phyloP scores from a whole-genome alignment of 2,888 invertebrate genomes.

The Tholera decimalis region DNA sequence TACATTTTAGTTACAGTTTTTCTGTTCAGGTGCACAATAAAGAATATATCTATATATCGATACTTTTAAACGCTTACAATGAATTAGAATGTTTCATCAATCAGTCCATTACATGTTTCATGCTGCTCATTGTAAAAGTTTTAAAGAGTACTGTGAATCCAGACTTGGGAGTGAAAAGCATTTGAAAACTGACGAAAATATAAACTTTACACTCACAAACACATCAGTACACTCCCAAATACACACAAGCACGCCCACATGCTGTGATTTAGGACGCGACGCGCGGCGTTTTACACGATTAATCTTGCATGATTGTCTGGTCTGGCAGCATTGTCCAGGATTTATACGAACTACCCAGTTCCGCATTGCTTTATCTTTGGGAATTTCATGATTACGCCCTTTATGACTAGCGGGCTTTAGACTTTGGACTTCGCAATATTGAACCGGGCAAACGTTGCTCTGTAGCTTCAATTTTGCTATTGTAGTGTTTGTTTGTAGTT shows the following conservation, averaged over 20 bases:
- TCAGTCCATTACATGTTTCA: no score
- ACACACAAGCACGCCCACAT: conserved; percentile 11
- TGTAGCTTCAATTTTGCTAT: not conserved
- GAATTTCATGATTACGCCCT: conserved; percentile 53
- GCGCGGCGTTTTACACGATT: conserved; percentile 67
- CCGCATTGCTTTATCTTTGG: conserved; percentile 51
- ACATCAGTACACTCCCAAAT: conserved; percentile 3
- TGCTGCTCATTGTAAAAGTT: not conserved
- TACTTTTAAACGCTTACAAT: no score
- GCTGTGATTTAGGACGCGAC: conserved; percentile 66
- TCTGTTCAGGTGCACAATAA: no score
- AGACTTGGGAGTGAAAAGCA: not conserved
- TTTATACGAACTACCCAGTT: conserved; percentile 58
- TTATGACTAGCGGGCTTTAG: conserved; percentile 16
- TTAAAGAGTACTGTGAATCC: not conserved
- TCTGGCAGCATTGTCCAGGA: conserved; percentile 56
- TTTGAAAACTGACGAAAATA: not conserved
- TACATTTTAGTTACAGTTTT: no score
- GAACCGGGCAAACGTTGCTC: not conserved
- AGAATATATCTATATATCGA: no score
- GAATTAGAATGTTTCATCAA: no score
- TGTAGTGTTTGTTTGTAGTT: not conserved
- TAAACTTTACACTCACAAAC: conserved; percentile 13
- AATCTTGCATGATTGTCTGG: conserved; percentile 67
- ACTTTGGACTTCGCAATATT: conserved; percentile 9